Conservation (phyloP, 1,140 invertebrate species). For the Apis mellifera region Amel_HAv3.1 CM009944.2:3171501-3172000, state of each 20-base stretch:
- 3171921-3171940: too few relatives aligned
- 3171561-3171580: constrained; percentile 52
- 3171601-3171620: constrained; percentile 52
- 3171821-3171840: not conserved
- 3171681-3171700: constrained; percentile 60
- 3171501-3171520: too few relatives aligned
- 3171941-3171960: too few relatives aligned
- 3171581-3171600: not conserved
- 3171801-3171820: not conserved
- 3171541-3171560: constrained; percentile 23
- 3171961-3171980: too few relatives aligned
- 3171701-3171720: constrained; percentile 37
- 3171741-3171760: constrained; percentile 48
- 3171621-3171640: constrained; percentile 60
- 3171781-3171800: constrained; percentile 56
- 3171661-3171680: constrained; percentile 60
- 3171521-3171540: too few relatives aligned
- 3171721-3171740: constrained; percentile 48
- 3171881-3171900: too few relatives aligned
- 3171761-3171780: constrained; percentile 71
- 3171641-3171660: constrained; percentile 47
- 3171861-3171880: too few relatives aligned
- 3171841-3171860: not conserved
- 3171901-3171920: too few relatives aligned
- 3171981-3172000: too few relatives aligned